These are phyloP conservation scores for Urocyon cinereoargenteus DNA, from an alignment of 2,797 vertebrate species.

Conservation along the genomic window DNA sequence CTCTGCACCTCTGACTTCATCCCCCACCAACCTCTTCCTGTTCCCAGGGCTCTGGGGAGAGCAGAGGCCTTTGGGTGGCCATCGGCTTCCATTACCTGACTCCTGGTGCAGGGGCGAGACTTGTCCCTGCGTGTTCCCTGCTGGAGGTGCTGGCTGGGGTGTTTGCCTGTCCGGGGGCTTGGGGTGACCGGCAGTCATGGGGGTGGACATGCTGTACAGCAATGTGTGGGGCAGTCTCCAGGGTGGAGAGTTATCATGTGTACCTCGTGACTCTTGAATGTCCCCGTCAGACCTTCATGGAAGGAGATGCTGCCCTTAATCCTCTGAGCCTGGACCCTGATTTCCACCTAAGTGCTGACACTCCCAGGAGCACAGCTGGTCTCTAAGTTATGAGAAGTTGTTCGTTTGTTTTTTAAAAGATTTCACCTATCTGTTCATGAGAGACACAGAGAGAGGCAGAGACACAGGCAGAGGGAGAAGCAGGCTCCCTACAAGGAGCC, in stretches of 20 bases:
- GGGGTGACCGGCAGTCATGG: not conserved
- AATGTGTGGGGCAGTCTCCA: not conserved
- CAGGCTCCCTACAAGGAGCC: too few species aligned
- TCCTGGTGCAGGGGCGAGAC: not conserved
- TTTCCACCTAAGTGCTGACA: not conserved
- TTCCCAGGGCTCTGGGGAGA: not conserved
- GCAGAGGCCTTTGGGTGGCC: not conserved
- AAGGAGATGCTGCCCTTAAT: not conserved
- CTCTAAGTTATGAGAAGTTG: not conserved
- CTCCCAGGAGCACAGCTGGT: not conserved
- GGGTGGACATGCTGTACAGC: rapidly evolving
- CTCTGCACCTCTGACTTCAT: not conserved
- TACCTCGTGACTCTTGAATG: not conserved
- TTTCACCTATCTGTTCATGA: too few species aligned
- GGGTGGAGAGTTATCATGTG: not conserved
- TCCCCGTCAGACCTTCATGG: not conserved
- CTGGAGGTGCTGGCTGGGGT: not conserved
- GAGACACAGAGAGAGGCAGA: too few species aligned
- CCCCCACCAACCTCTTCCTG: too few species aligned
- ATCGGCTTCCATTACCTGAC: not conserved
- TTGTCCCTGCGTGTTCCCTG: not conserved
- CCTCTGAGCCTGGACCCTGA: not conserved
- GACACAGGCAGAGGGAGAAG: too few species aligned
- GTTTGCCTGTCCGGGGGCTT: too few species aligned
- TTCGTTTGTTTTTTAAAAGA: not conserved